Evolutionary conservation across 2,888 invertebrate genomes (phyloP), one percentile per base, ranked within the genome.

Genomic region (Bedellia somnulentella): DNA sequence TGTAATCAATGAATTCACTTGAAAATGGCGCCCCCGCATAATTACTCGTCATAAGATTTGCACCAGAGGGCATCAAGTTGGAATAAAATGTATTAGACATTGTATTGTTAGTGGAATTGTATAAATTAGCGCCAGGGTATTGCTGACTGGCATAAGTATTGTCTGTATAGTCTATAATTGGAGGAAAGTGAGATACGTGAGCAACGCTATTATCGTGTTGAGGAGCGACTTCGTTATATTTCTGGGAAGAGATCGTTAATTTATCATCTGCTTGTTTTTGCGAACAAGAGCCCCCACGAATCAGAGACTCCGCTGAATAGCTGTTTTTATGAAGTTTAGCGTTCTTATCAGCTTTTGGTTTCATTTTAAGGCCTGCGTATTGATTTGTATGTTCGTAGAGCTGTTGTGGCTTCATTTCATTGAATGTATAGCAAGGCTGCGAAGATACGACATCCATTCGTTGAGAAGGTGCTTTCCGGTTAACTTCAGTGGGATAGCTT

Each of bases 181-280:
- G 60, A 10, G 75, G 73, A 31, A 71, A 75, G 45, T 75, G 75
- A 6, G 75, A 75, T 2, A 75, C 71, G 47, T 75, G 75, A 15
- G 75, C 75, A 2, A 73, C 57, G 27, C 61, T 58, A 33, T 52
- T 60, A 12, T 75, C 75, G 38, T 66, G 70, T 1, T 54, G 17
- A 4, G 51, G 33, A 36, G 53, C 59, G 33, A 58, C 73, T 30
- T 71, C 70, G 33, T 55, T 57, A 37, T 64, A 70, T 43, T 71
- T 75, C 37, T 71, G 73, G 9, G 61, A 27, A 2, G 59, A 41
- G 36, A 56, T 47, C 41, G 59, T 47, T 39, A 63, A 70, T 38
- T 73, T 75, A 18, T 45, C 52, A 22, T 73, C 71, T 32, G 51
- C 57, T 24, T 55, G 38, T 47, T 71, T 73, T 37, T 70, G 71